Evolutionary conservation across 2,113 vertebrate genomes (phyloP).

Genomic region (Semicossyphus pulcher): DNA sequence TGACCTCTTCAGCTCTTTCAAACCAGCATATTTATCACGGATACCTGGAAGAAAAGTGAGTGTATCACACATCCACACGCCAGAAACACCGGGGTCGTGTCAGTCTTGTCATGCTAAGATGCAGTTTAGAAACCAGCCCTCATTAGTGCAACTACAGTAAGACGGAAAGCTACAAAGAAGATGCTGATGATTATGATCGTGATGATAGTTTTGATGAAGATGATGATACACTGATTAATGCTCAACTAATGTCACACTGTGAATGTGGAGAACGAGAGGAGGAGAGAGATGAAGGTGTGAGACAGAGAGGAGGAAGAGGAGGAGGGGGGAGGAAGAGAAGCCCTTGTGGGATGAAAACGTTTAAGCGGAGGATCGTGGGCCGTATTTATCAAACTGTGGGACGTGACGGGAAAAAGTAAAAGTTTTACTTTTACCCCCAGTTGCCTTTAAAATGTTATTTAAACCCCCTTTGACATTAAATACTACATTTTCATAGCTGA

Average conservation of each 20-base stretch:
- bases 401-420: neutral
- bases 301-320: slow-evolving; percentile 7
- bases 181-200: slow-evolving; percentile 60
- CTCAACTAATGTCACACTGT: slow-evolving; percentile 40
- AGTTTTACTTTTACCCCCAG: neutral
- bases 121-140: slow-evolving; percentile 71
- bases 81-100: slow-evolving; percentile 27
- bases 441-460: too few species aligned
- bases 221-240: slow-evolving; percentile 49
- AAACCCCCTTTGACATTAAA: too few species aligned
- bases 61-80: neutral
- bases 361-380: neutral
- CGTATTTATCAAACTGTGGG: slow-evolving; percentile 9
- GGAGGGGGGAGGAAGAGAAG: slow-evolving; percentile 15
- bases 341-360: slow-evolving; percentile 9
- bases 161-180: slow-evolving; percentile 42
- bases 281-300: slow-evolving; percentile 22
- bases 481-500: neutral
- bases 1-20: neutral
- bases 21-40: neutral
- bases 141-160: slow-evolving; percentile 65
- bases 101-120: slow-evolving; percentile 36
- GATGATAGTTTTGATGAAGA: slow-evolving; percentile 53
- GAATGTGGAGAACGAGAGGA: neutral
- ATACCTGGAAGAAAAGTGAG: slow-evolving; percentile 8